phyloP scores from a whole-genome alignment of 2,113 vertebrate genomes.

The Empidonax alnorum region DNA sequence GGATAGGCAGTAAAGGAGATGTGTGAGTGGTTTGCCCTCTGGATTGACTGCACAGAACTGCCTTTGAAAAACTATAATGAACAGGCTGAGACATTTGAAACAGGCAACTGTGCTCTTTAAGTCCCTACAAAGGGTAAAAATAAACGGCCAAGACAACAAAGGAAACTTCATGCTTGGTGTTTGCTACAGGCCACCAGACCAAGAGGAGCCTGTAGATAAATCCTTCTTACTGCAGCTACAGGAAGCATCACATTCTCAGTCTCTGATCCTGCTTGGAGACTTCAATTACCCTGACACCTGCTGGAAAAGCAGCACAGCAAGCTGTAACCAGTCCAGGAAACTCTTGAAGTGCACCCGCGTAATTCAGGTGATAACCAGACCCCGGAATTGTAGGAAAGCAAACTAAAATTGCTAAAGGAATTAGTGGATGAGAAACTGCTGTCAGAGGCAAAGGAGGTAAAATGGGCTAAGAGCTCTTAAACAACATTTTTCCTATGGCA shows the following conservation, averaged over 20 bases:
- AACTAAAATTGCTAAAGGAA: neutral
- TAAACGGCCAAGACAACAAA: neutral
- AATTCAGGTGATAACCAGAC: neutral
- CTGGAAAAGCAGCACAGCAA: neutral
- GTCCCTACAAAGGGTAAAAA: neutral
- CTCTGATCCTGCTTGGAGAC: neutral
- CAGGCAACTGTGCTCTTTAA: neutral
- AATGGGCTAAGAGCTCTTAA: neutral
- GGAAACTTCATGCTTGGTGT: neutral
- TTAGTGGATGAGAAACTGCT: neutral
- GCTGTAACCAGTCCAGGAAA: neutral
- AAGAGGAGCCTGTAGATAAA: neutral
- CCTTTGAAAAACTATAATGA: neutral
- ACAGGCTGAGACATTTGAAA: neutral
- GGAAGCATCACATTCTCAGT: neutral
- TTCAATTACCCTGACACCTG: neutral
- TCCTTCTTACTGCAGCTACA: neutral
- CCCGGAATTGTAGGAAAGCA: neutral
- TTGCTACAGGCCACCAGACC: neutral
- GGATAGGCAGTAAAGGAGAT: neutral
- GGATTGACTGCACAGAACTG: neutral
- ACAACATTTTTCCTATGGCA: neutral
- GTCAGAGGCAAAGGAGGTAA: neutral
- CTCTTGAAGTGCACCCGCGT: neutral
- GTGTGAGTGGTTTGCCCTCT: accelerated